phyloP scores from a whole-genome alignment of 1,140 invertebrate species.

The Ceratosolen solmsi region DNA sequence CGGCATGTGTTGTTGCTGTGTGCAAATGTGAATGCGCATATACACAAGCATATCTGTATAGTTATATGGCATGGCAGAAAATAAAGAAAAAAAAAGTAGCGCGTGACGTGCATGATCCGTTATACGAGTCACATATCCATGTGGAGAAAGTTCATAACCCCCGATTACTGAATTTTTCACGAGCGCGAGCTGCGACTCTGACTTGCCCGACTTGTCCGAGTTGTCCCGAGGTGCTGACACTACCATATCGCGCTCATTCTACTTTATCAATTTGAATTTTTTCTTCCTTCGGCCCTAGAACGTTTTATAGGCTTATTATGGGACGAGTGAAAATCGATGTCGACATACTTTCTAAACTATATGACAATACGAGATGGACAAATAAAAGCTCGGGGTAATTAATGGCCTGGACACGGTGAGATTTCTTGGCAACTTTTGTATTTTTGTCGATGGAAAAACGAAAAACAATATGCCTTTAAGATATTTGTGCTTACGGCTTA shows the following conservation, averaged over 20 bases:
- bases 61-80: slow-evolving; percentile 30
- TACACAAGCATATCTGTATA: neutral
- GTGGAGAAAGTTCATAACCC: neutral
- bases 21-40: slow-evolving; percentile 52
- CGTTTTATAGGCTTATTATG: too few relatives aligned
- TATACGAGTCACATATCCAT: slow-evolving; percentile 8
- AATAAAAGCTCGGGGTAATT: too few relatives aligned
- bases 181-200: neutral
- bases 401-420: too few relatives aligned
- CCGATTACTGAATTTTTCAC: slow-evolving; percentile 8
- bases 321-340: too few relatives aligned
- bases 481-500: too few relatives aligned
- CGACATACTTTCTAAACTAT: too few relatives aligned
- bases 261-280: neutral
- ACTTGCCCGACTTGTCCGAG: neutral
- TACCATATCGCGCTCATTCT: neutral
- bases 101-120: slow-evolving; percentile 34
- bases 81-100: slow-evolving; percentile 5
- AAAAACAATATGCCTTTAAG: too few relatives aligned
- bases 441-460: too few relatives aligned
- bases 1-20: slow-evolving; percentile 58
- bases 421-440: too few relatives aligned
- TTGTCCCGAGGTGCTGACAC: slow-evolving; percentile 1
- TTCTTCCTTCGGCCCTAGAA: neutral
- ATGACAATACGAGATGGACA: too few relatives aligned